These are phyloP conservation scores for Odontocerum albicorne DNA, from an alignment of 2,888 invertebrate genomes.

Conservation along the genomic window DNA sequence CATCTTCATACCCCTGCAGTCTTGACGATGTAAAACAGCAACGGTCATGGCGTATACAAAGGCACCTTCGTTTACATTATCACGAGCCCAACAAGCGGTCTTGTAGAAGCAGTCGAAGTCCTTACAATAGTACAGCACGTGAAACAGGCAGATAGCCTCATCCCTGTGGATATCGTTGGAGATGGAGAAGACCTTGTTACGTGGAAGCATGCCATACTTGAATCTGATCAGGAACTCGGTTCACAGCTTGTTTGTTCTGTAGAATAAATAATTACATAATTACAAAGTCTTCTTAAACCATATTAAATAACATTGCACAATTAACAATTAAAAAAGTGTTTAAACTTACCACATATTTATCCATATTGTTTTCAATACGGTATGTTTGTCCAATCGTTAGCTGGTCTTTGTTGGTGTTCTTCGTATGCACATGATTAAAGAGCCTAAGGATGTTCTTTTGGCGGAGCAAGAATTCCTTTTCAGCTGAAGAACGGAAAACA, in stretches of 20 bases:
- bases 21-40: slow-evolving; percentile 67
- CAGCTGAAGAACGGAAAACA: no score
- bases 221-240: slow-evolving; percentile 58
- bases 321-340: no score
- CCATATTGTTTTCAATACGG: no score
- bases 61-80: slow-evolving; percentile 71
- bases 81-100: slow-evolving; percentile 66
- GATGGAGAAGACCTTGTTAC: slow-evolving; percentile 61
- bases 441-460: no score
- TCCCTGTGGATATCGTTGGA: slow-evolving; percentile 62
- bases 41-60: slow-evolving; percentile 70
- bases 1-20: slow-evolving; percentile 65
- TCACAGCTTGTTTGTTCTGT: slow-evolving; percentile 63
- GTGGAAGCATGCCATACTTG: slow-evolving; percentile 55
- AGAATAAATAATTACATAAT: no score
- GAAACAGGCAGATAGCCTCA: slow-evolving; percentile 64
- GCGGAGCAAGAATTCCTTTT: no score
- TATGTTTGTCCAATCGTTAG: no score
- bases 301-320: no score
- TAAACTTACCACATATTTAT: no score
- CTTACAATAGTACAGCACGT: slow-evolving; percentile 66
- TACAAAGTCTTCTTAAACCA: no score
- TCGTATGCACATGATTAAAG: no score
- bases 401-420: no score
- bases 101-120: slow-evolving; percentile 65